These are phyloP conservation scores for Elysia crispata DNA, from an alignment of 2,888 invertebrate genomes.

Conservation along the genomic window DNA sequence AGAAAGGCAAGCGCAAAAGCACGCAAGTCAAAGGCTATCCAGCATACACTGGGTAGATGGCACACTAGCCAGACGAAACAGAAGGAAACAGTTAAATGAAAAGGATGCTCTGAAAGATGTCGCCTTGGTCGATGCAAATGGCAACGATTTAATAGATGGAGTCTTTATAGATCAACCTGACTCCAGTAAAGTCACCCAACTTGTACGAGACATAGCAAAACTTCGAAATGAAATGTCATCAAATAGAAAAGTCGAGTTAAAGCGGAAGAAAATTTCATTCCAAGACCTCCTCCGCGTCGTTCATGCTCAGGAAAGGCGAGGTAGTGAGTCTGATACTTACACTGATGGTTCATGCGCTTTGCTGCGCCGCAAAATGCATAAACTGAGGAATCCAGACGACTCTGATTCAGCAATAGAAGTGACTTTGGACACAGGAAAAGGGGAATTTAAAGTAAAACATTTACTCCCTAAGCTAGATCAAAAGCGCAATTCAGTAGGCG, in stretches of 20 bases:
- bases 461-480: neutral
- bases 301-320: slow-evolving; percentile 41
- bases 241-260: slow-evolving; percentile 41
- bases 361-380: slow-evolving; percentile 51
- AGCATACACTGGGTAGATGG: no score
- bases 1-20: neutral
- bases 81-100: no score
- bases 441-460: neutral
- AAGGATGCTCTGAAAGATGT: no score
- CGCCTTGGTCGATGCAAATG: no score
- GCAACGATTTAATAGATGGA: neutral
- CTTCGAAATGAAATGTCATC: slow-evolving; percentile 46
- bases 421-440: slow-evolving; percentile 5
- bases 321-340: slow-evolving; percentile 48
- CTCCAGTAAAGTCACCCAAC: slow-evolving; percentile 14
- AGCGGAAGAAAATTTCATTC: slow-evolving; percentile 38
- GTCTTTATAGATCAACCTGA: neutral
- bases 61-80: no score
- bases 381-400: slow-evolving; percentile 37
- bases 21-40: neutral
- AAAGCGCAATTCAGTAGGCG: neutral
- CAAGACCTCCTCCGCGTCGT: slow-evolving; percentile 45
- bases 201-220: slow-evolving; percentile 43
- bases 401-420: slow-evolving; percentile 33
- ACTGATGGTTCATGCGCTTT: slow-evolving; percentile 50